Base-by-base conservation (phyloP, 2,113 vertebrate genomes). In the Coptodon bakossiorum region DNA sequence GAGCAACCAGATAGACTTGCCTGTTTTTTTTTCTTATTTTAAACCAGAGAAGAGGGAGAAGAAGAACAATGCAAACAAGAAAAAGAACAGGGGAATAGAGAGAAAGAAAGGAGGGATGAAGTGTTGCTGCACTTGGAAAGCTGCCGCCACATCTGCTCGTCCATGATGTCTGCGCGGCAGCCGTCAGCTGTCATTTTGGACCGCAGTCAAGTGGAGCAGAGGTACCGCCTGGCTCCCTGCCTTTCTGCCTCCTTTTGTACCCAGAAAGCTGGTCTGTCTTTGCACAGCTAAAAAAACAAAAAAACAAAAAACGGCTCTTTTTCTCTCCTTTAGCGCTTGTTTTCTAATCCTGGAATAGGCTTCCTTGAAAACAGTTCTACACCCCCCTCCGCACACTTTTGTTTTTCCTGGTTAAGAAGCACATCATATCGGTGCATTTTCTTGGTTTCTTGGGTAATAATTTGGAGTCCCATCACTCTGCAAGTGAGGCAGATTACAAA, bases 131-230 rank as follows among this genome's bases (percentile, higher is more conserved):
- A 91, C 90, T 96, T 97, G 95, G 96, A 96, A 96, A 96, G 94
- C 95, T 97, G 96, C 96, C 95, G 90, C 93, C 94, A 96, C 95
- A 96, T 96, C 96, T 97, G 95, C 95, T 96, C 83, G 85, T 93
- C 93, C 95, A 95, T 95, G 95, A 95, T 96, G 96, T 96, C 93
- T 93, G 92, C 14, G 82, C 94, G 73, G 90, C 94, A 94, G 94
- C 95, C 94, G 93, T 97, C 96, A 96, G 96, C 96, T 97, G 96
- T 96, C 95, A 94, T 95, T 94, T 97, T 97, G 96, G 96, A 96
- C 96, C 88, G 80, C 93, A 96, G 94, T 97, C 96, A 97, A 96
- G 95, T 96, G 90, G 93, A 95, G 94, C 92, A 94, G 95, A 95
- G 94, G 94, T 92, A 95, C 93, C 81, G 90, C 89, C 93, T 94